Conservation (phyloP, 2,797 vertebrate genomes). For the Enteromius thamalakanensis region DNA sequence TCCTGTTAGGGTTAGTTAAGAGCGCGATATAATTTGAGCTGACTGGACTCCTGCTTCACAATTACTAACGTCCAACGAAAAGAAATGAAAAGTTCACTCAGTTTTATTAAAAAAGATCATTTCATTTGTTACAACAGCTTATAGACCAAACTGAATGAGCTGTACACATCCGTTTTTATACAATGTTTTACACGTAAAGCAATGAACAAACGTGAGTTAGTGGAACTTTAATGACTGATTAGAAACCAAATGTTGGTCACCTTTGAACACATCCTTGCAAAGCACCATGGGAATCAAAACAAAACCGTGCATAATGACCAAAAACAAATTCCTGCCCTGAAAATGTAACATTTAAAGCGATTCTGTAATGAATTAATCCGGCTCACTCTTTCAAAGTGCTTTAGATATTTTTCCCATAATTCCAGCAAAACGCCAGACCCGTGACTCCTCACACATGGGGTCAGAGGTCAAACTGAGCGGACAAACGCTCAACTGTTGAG, state of each 20-base stretch:
- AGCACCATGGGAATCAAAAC: slow-evolving; percentile 82
- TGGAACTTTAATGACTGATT: slow-evolving; percentile 74
- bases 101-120: slow-evolving; percentile 96
- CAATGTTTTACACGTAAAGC: slow-evolving; percentile 87
- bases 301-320: slow-evolving; percentile 57
- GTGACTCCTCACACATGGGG: not conserved
- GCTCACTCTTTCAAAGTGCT: slow-evolving; percentile 79
- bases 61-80: not conserved
- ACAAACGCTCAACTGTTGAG: not conserved
- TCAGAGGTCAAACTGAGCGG: not conserved
- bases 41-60: too few relatives aligned
- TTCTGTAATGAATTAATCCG: slow-evolving; percentile 31
- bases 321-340: not conserved
- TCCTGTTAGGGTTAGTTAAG: too few relatives aligned
- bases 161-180: slow-evolving; percentile 85
- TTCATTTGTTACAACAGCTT: slow-evolving; percentile 93
- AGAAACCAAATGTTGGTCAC: slow-evolving; percentile 91
- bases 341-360: not conserved
- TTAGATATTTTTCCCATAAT: slow-evolving; percentile 64
- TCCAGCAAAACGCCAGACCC: slow-evolving; percentile 17
- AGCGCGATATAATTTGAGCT: too few relatives aligned
- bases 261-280: slow-evolving; percentile 87
- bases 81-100: slow-evolving; percentile 75
- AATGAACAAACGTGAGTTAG: slow-evolving; percentile 81
- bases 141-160: slow-evolving; percentile 86